Evolutionary conservation across 2,888 invertebrate species (phyloP).

Genomic region (Hymenopus coronatus): DNA sequence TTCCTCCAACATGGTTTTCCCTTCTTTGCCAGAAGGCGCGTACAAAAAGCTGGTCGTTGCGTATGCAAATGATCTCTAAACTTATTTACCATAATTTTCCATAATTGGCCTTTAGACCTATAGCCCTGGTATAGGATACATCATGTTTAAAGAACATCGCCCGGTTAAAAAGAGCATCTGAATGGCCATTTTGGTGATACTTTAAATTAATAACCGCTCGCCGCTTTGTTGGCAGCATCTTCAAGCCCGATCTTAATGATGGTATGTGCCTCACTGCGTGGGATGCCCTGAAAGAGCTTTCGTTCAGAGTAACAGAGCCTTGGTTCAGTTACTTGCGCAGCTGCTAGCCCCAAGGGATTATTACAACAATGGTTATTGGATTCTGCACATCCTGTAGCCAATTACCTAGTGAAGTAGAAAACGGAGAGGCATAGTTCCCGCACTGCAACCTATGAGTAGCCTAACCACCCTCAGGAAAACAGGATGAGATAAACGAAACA

Average conservation of each 20-base stretch:
- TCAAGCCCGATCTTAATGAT: background rate
- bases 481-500: no score
- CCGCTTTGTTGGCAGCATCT: background rate
- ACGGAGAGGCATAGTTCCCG: no score
- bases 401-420: no score
- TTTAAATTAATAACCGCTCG: background rate
- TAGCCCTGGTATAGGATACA: background rate
- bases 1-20: background rate
- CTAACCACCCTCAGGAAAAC: no score
- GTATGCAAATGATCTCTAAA: background rate
- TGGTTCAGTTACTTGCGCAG: background rate
- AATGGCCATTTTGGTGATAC: background rate
- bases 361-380: no score
- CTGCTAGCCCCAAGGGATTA: background rate
- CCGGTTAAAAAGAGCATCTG: background rate
- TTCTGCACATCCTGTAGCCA: no score
- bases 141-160: background rate
- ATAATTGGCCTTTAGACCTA: background rate
- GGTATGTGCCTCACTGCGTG: background rate
- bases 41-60: background rate
- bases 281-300: background rate
- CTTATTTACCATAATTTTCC: background rate
- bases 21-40: background rate
- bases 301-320: background rate
- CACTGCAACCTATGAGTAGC: no score